Conservation (phyloP, 2,888 invertebrate species). For the Rhabditophanes sp. region DNA sequence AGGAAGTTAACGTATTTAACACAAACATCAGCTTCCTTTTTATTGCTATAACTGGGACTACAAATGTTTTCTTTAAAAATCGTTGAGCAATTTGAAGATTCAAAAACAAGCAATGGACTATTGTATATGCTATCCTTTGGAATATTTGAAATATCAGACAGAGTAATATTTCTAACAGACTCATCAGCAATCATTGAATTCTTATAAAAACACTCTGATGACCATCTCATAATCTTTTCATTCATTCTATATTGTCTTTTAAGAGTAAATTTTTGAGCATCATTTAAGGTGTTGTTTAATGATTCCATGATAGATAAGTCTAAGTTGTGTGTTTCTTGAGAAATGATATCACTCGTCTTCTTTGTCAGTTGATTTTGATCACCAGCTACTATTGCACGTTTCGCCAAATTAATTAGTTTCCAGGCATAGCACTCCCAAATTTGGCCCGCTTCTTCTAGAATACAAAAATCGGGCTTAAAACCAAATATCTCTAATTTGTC, state of each 20-base stretch:
- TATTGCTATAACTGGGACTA: no score
- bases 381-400: constrained; percentile 28
- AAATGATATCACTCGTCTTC: constrained; percentile 12
- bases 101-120: constrained; percentile 1
- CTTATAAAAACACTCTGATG: constrained; percentile 29
- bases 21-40: no score
- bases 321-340: no score
- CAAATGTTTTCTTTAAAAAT: no score
- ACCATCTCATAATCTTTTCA: constrained; percentile 31
- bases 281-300: no score
- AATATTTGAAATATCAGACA: constrained; percentile 5
- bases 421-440: constrained; percentile 13
- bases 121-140: constrained; percentile 1
- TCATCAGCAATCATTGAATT: constrained; percentile 16
- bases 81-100: no score
- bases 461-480: constrained; percentile 15
- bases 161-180: constrained; percentile 10
- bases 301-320: no score
- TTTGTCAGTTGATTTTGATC: constrained; percentile 31
- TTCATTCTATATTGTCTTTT: constrained; percentile 33
- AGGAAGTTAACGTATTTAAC: no score
- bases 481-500: no score
- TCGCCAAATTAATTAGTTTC: constrained; percentile 10
- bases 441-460: constrained; percentile 20
- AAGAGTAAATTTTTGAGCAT: constrained; percentile 16